Conservation (phyloP, 2,888 invertebrate genomes). For the Lycia hirtaria region DNA sequence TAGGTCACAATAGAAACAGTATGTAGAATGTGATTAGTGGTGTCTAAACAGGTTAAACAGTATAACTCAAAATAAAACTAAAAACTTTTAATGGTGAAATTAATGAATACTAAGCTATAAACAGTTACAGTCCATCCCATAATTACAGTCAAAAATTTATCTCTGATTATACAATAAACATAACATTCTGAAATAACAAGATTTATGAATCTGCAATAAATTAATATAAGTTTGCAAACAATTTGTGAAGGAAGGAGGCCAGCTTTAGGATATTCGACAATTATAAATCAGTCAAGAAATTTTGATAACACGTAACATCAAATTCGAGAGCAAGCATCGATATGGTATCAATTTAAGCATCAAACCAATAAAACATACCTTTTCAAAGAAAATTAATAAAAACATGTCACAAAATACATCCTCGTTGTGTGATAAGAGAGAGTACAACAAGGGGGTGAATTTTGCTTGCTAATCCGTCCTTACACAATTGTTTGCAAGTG, state of each 20-base stretch:
- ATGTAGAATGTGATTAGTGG: too few relatives aligned
- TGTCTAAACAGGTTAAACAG: too few relatives aligned
- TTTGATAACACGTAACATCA: slow-evolving; percentile 66
- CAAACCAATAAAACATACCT: slow-evolving; percentile 84
- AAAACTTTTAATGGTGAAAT: too few relatives aligned
- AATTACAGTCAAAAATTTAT: neutral
- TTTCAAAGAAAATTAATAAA: slow-evolving; percentile 82
- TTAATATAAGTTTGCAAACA: slow-evolving; percentile 90
- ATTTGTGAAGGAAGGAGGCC: slow-evolving; percentile 93
- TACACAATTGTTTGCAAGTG: slow-evolving; percentile 85
- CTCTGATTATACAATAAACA: slow-evolving; percentile 1
- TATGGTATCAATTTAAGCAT: slow-evolving; percentile 66
- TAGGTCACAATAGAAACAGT: too few relatives aligned
- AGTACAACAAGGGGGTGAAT: slow-evolving; percentile 62
- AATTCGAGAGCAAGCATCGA: slow-evolving; percentile 76
- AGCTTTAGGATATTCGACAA: slow-evolving; percentile 79
- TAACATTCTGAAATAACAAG: slow-evolving; percentile 38
- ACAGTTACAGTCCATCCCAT: too few relatives aligned
- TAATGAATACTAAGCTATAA: too few relatives aligned
- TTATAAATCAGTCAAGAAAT: slow-evolving; percentile 48
- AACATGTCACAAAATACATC: slow-evolving; percentile 82
- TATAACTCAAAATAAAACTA: too few relatives aligned
- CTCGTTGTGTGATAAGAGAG: slow-evolving; percentile 64
- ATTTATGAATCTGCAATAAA: slow-evolving; percentile 47
- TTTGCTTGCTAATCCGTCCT: slow-evolving; percentile 82